These are phyloP conservation scores for Prionailurus bengalensis DNA, from an alignment of 2,113 vertebrate species.

Conservation along the genomic window DNA sequence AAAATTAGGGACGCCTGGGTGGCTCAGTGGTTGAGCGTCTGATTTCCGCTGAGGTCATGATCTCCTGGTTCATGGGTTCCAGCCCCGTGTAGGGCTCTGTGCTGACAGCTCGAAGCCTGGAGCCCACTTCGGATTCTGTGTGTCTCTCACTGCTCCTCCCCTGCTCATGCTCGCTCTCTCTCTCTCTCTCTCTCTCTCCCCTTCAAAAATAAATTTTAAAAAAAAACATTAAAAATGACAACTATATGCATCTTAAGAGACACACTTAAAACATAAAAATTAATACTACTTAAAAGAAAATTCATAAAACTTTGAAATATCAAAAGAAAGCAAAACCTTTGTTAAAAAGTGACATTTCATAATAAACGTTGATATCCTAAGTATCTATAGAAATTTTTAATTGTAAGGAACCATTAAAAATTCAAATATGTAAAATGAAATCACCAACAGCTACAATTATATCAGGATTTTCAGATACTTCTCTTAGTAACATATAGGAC, in stretches of 20 bases:
- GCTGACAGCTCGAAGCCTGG: too few species aligned
- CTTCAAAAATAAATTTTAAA: too few species aligned
- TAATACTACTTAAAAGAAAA: not conserved
- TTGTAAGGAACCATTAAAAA: not conserved
- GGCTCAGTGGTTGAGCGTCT: too few species aligned
- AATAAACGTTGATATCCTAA: not conserved
- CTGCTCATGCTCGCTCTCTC: too few species aligned
- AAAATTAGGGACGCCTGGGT: too few species aligned
- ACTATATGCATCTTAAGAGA: not conserved
- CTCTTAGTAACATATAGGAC: not conserved
- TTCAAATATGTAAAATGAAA: not conserved
- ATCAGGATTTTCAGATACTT: conserved; percentile 24
- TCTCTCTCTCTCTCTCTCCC: too few species aligned
- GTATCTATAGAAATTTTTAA: not conserved
- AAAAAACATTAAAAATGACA: not conserved
- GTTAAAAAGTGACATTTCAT: not conserved
- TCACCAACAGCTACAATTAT: not conserved
- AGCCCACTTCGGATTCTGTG: too few species aligned
- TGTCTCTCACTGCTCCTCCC: too few species aligned
- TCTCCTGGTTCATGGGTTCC: too few species aligned
- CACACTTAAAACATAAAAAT: not conserved
- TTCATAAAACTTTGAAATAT: not conserved
- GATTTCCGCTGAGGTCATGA: too few species aligned
- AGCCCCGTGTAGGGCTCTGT: too few species aligned
- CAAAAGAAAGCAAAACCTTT: not conserved